phyloP scores from a whole-genome alignment of 2,113 vertebrate species.

The Laticauda colubrina region DNA sequence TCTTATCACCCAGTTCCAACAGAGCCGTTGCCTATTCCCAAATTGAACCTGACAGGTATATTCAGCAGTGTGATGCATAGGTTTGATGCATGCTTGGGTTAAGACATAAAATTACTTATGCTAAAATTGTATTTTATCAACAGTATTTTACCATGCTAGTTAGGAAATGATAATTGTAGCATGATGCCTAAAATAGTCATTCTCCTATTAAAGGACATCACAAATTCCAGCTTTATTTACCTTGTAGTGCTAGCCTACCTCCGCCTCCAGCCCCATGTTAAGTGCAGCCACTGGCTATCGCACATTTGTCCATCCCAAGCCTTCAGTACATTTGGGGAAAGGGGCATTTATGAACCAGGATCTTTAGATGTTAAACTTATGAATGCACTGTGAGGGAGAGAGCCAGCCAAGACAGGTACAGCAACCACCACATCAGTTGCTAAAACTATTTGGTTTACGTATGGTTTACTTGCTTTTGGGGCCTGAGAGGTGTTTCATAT shows the following conservation, averaged over 20 bases:
- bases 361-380: background rate
- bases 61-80: background rate
- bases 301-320: background rate
- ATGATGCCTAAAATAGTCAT: background rate
- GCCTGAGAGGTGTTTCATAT: background rate
- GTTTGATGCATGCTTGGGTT: background rate
- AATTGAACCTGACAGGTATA: constrained; percentile 92
- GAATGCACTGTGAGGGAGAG: background rate
- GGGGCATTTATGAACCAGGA: background rate
- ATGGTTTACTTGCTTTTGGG: background rate
- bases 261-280: background rate
- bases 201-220: background rate
- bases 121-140: background rate
- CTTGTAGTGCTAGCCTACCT: background rate
- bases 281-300: background rate
- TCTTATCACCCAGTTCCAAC: constrained; percentile 95
- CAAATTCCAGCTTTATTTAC: background rate
- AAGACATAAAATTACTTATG: background rate
- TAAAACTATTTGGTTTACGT: background rate
- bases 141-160: background rate
- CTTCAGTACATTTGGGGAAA: background rate
- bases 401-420: background rate
- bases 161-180: background rate
- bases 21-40: constrained; percentile 91
- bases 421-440: background rate